These are phyloP conservation scores for Drosophila nasuta DNA, from an alignment of 1,140 invertebrate species.

Conservation along the genomic window DNA sequence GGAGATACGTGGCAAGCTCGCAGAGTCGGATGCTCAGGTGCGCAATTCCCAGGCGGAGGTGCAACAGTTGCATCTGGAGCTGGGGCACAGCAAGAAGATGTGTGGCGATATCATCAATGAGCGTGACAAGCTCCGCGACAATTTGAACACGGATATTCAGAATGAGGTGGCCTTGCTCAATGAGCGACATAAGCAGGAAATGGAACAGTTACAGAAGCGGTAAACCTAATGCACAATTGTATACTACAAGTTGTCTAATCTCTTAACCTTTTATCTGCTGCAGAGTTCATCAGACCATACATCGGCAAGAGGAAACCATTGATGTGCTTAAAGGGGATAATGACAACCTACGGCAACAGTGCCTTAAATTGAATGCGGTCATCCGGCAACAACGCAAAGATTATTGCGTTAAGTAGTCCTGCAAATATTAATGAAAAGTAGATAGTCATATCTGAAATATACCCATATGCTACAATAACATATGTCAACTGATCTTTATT, in stretches of 20 bases:
- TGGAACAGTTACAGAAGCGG: conserved; percentile 85
- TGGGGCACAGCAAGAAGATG: conserved; percentile 86
- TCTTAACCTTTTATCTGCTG: too few species aligned
- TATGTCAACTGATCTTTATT: neutral
- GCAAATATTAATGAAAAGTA: too few species aligned
- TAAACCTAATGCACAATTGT: neutral
- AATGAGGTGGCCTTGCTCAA: conserved; percentile 84
- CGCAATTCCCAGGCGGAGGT: conserved; percentile 85
- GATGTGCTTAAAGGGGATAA: conserved; percentile 89
- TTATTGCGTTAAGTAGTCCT: conserved; percentile 86
- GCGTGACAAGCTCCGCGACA: conserved; percentile 85
- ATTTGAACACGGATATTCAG: conserved; percentile 86
- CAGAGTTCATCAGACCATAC: conserved; percentile 91
- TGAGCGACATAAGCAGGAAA: conserved; percentile 84
- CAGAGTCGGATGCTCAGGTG: conserved; percentile 86
- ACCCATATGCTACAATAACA: too few species aligned
- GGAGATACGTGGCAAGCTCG: conserved; percentile 86
- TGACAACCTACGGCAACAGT: conserved; percentile 88
- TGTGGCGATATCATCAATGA: conserved; percentile 85
- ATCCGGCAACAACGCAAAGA: conserved; percentile 91
- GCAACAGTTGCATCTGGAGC: conserved; percentile 86
- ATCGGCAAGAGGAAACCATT: conserved; percentile 91
- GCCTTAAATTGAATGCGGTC: conserved; percentile 90
- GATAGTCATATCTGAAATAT: too few species aligned
- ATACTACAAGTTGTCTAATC: conserved; percentile 4